These are phyloP conservation scores for Drosophila buzzatii DNA, from an alignment of 2,888 invertebrate species.

Conservation along the genomic window DNA sequence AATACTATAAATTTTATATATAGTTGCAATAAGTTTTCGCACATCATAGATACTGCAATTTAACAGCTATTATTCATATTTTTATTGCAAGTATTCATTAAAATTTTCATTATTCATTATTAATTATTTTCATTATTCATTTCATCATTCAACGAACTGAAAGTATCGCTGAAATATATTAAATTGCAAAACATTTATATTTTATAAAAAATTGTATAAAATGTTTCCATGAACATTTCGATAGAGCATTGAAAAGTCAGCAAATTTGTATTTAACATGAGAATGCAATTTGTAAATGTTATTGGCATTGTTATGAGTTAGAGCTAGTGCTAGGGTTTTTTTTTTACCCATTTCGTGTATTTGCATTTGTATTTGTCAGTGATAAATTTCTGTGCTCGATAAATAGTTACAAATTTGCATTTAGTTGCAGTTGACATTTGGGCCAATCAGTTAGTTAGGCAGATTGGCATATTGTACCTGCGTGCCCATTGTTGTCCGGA, in stretches of 20 bases:
- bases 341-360: background rate
- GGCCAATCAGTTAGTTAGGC: conserved; percentile 24
- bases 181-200: too few relatives aligned
- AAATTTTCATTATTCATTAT: too few relatives aligned
- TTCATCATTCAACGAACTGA: too few relatives aligned
- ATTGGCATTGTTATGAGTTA: conserved; percentile 34
- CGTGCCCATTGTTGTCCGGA: background rate
- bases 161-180: too few relatives aligned
- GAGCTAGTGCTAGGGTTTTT: conserved; percentile 9
- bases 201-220: too few relatives aligned
- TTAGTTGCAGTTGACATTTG: conserved; percentile 39
- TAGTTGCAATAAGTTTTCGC: too few relatives aligned
- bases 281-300: conserved; percentile 52
- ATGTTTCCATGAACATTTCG: too few relatives aligned
- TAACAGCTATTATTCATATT: too few relatives aligned
- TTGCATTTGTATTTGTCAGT: conserved; percentile 29
- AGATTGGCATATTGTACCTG: conserved; percentile 11
- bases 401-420: conserved; percentile 49
- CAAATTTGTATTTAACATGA: background rate
- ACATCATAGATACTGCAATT: too few relatives aligned
- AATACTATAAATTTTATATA: too few relatives aligned
- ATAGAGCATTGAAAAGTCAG: background rate
- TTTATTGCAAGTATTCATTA: too few relatives aligned
- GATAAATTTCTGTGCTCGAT: conserved; percentile 39
- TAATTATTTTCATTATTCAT: too few relatives aligned